Conservation (phyloP, 2,113 vertebrate species). For the Numenius arquata region DNA sequence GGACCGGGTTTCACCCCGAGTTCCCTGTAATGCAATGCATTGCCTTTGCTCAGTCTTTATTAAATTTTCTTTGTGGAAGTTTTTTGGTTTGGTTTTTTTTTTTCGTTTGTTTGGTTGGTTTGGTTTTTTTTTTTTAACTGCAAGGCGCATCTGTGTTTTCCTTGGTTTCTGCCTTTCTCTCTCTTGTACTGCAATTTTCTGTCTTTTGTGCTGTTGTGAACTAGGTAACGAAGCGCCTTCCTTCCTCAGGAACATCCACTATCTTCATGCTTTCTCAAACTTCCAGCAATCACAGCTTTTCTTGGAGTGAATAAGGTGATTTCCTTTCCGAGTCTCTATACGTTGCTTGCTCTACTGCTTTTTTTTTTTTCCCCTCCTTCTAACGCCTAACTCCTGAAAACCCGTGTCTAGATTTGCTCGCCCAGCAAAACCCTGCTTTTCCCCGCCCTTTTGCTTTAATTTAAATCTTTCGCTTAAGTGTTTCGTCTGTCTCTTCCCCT, state of each 20-base stretch:
- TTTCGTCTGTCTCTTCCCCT: background rate
- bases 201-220: slow-evolving; percentile 79
- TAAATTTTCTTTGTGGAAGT: slow-evolving; percentile 53
- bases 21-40: background rate
- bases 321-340: slow-evolving; percentile 72
- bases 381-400: slow-evolving; percentile 6
- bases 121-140: slow-evolving; percentile 28
- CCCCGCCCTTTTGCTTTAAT: background rate
- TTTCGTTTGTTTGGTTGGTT: background rate
- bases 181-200: slow-evolving; percentile 73
- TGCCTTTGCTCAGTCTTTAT: slow-evolving; percentile 48
- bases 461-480: background rate
- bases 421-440: background rate
- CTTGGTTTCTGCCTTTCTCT: slow-evolving; percentile 71
- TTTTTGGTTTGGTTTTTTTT: background rate
- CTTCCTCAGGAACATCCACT: slow-evolving; percentile 98
- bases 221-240: slow-evolving; percentile 95
- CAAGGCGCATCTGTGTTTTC: slow-evolving; percentile 62
- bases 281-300: slow-evolving; percentile 98
- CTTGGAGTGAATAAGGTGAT: slow-evolving; percentile 99
- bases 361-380: slow-evolving; percentile 7
- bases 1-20: background rate
- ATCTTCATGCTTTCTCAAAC: slow-evolving; percentile 99
- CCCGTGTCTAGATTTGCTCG: background rate
- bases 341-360: slow-evolving; percentile 57